Evolutionary conservation across 2,888 invertebrate genomes (phyloP), one percentile per base, ranked within the genome.

Genomic region (Amiota minor): DNA sequence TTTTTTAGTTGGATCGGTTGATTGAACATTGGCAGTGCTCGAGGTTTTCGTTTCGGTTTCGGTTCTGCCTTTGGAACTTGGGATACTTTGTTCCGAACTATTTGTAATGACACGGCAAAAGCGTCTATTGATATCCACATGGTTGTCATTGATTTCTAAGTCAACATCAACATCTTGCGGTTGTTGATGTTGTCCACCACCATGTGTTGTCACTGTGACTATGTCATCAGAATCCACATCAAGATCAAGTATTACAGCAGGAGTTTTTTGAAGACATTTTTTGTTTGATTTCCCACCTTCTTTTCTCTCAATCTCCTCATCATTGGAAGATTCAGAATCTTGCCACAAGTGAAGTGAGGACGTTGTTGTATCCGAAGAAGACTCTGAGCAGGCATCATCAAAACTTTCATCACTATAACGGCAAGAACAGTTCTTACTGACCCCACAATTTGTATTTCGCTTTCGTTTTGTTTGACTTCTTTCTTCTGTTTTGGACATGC

Each of bases 151-250:
- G 0, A 81, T 56, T 73, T 81, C 80, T 10, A 70, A 61, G n/a
- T n/a, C n/a, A n/a, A 35, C 35, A 35, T 23, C 23, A 23, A 23
- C 23, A 23, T 35, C 35, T 6, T 6, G n/a, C n/a, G n/a, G n/a
- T n/a, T n/a, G n/a, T n/a, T n/a, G n/a, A n/a, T n/a, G 35, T 35
- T 35, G 35, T 35, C 6, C 4, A 16, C 23, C 62, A 70, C 49
- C 70, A 49, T 47, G 12, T 11, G 74, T 74, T 49, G 78, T 79
- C 12, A 77, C 78, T 0, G 73, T 75, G 3, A 84, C 70, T 1
- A 81, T 79, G 47, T 85, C 87, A 4, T 87, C 84, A 8, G 80
- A 81, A 4, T 80, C 83, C 4, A 81, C 77, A 72, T 87, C 85
- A 8, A 88, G 81, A 64, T 87, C 83, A 4, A 86, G 49, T 11